These are phyloP conservation scores for Prietella phreatophila DNA, from an alignment of 2,113 vertebrate species.

Conservation along the genomic window DNA sequence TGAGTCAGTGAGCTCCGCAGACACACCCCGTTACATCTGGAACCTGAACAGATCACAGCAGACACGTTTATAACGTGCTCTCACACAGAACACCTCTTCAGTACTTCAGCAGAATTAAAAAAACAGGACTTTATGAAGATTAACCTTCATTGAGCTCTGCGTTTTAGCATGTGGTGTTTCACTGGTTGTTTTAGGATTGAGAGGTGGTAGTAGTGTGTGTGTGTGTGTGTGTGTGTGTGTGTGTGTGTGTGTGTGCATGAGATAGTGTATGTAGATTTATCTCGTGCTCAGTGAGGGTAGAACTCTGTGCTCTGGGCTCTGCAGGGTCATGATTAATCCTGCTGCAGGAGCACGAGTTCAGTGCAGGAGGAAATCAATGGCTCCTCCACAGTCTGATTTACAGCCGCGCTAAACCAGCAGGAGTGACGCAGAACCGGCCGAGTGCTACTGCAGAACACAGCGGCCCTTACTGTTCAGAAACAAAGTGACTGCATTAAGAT, in stretches of 20 bases:
- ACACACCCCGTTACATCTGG: background rate
- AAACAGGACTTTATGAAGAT: background rate
- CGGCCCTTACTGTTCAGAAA: background rate
- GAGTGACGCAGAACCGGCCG: background rate
- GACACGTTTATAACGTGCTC: background rate
- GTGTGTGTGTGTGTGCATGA: background rate
- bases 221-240: slow-evolving; percentile 11
- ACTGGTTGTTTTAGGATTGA: background rate
- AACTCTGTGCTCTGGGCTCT: slow-evolving; percentile 2
- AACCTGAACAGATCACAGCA: background rate
- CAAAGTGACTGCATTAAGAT: background rate
- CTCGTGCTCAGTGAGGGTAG: slow-evolving; percentile 6
- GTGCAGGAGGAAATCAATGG: slow-evolving; percentile 20
- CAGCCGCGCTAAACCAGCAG: background rate
- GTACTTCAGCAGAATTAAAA: background rate
- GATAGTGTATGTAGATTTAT: slow-evolving; percentile 22
- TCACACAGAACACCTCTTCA: background rate
- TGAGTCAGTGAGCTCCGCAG: background rate
- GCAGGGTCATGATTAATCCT: slow-evolving; percentile 7
- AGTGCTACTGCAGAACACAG: background rate
- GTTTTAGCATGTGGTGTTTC: background rate
- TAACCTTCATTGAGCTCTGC: background rate
- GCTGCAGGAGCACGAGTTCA: background rate
- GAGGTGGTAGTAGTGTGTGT: slow-evolving; percentile 46
- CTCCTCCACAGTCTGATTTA: background rate